These are phyloP conservation scores for Pachyrhynchus sulphureomaculatus DNA, from an alignment of 1,140 invertebrate genomes.

Conservation along the genomic window DNA sequence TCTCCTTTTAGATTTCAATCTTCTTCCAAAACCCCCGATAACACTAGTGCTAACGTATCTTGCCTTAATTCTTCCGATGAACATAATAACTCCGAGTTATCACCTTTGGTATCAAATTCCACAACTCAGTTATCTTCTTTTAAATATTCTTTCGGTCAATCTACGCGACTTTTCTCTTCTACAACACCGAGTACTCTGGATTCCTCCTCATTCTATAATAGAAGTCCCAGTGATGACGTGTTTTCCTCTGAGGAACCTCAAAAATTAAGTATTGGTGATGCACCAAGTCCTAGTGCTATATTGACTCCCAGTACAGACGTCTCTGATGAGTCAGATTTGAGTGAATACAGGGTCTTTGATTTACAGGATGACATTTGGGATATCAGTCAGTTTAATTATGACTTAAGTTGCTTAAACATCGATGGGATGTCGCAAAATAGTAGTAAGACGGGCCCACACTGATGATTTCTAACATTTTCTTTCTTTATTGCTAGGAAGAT, in stretches of 20 bases:
- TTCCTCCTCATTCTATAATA: conserved; percentile 30
- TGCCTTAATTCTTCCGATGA: conserved; percentile 26
- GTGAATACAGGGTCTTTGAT: conserved; percentile 42
- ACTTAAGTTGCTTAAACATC: conserved; percentile 44
- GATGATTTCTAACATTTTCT: conserved; percentile 4
- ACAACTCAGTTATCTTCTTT: not conserved
- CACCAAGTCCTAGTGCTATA: conserved; percentile 58
- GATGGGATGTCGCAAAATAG: conserved; percentile 41
- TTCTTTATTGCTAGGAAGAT: too few relatives aligned
- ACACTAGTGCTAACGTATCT: conserved; percentile 46
- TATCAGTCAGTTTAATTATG: conserved; percentile 48
- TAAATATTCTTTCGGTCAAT: not conserved
- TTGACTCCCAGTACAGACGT: conserved; percentile 56
- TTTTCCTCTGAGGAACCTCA: conserved; percentile 13
- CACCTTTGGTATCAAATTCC: not conserved
- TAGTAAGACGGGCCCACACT: conserved; percentile 22
- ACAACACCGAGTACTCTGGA: conserved; percentile 17
- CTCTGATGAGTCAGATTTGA: conserved; percentile 38
- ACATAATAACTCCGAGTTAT: conserved; percentile 19
- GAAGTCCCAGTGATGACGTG: conserved; percentile 25
- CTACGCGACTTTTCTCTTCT: conserved; percentile 28
- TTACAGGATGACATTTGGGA: conserved; percentile 49
- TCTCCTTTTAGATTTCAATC: not conserved
- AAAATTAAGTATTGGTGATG: conserved; percentile 39
- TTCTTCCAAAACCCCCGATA: conserved; percentile 43